Evolutionary conservation across 1,140 invertebrate genomes (phyloP).

Genomic region (Procambarus virginalis): DNA sequence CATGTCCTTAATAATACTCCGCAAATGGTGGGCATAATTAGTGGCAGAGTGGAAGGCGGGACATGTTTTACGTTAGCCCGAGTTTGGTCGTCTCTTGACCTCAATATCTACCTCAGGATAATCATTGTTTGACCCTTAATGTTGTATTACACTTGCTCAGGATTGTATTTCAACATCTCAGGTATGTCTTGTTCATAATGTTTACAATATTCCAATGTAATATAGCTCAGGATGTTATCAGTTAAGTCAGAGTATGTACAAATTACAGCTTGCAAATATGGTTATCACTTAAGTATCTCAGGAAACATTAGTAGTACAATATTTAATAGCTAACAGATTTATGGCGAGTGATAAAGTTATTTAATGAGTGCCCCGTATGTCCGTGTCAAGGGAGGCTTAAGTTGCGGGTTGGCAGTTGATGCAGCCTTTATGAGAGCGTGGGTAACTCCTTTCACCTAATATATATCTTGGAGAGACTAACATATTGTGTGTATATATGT

Average conservation of each 20-base stretch:
- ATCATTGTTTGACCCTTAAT: constrained; percentile 38
- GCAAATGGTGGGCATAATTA: not conserved
- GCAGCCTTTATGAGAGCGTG: not conserved
- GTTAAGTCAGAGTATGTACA: constrained; percentile 62
- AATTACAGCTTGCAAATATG: constrained; percentile 48
- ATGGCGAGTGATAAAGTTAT: not conserved
- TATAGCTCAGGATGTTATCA: constrained; percentile 57
- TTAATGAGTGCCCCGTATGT: not conserved
- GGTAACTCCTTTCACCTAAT: not conserved
- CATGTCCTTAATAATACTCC: too few relatives aligned
- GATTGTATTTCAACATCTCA: constrained; percentile 16
- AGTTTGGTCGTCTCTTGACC: constrained; percentile 3
- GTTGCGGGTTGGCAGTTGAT: not conserved
- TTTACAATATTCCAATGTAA: constrained; percentile 37
- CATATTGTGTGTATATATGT: too few relatives aligned
- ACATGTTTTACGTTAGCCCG: not conserved
- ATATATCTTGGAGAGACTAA: not conserved
- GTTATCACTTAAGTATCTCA: constrained; percentile 55
- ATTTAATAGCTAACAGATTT: constrained; percentile 32
- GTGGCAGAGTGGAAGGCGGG: not conserved
- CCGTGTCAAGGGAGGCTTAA: not conserved
- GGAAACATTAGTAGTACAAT: constrained; percentile 58
- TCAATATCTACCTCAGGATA: constrained; percentile 55
- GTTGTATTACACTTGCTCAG: constrained; percentile 27
- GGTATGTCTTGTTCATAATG: constrained; percentile 49